These are phyloP conservation scores for Drosophila mulleri DNA, from an alignment of 2,888 invertebrate species.

Conservation along the genomic window DNA sequence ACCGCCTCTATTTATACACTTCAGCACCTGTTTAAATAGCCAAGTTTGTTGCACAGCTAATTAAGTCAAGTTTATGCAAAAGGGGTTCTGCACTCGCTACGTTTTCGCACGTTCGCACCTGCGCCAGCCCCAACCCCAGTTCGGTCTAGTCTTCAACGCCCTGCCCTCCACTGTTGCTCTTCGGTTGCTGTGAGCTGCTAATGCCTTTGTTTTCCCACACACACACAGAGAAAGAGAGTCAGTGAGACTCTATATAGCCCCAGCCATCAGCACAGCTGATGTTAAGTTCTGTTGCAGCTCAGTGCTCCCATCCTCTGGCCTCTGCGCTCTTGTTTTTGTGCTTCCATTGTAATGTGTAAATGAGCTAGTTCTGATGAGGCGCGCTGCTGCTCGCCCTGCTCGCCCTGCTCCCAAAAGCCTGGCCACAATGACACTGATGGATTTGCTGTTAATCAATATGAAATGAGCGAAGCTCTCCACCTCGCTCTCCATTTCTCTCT, in stretches of 20 bases:
- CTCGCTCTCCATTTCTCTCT: no score
- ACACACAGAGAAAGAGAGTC: background rate
- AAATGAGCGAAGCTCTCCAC: conserved; percentile 54
- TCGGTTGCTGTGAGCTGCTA: conserved; percentile 12
- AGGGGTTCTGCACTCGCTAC: conserved; percentile 37
- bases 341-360: conserved; percentile 55
- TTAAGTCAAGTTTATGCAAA: conserved; percentile 80
- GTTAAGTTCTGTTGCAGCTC: conserved; percentile 41
- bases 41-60: conserved; percentile 79
- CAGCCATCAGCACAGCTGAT: conserved; percentile 23
- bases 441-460: conserved; percentile 80
- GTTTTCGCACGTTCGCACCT: conserved; percentile 73
- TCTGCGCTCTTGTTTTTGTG: background rate
- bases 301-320: background rate
- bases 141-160: background rate
- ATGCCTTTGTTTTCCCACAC: conserved; percentile 49
- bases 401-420: conserved; percentile 8
- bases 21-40: conserved; percentile 73
- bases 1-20: conserved; percentile 29
- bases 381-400: background rate
- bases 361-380: conserved; percentile 61
- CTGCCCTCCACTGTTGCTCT: background rate
- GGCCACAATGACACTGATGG: conserved; percentile 77
- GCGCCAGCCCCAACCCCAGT: conserved; percentile 7
- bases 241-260: background rate